These are phyloP conservation scores for Percopsis omiscomaycus DNA, from an alignment of 2,797 vertebrate genomes.

Conservation along the genomic window DNA sequence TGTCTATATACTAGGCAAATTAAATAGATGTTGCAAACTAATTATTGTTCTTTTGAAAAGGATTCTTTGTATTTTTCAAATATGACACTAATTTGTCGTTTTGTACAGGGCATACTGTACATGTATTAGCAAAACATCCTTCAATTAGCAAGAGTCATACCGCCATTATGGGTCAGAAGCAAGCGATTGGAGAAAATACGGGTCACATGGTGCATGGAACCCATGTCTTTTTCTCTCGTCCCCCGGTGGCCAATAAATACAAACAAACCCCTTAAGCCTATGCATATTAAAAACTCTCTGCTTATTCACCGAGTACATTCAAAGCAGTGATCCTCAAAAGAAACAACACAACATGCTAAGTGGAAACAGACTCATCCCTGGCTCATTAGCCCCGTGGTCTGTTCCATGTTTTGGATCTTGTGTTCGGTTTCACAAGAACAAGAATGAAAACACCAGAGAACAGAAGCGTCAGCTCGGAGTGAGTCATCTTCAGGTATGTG, in stretches of 20 bases:
- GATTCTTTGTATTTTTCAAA: too few species aligned
- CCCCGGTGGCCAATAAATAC: too few species aligned
- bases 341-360: slow-evolving; percentile 7
- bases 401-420: slow-evolving; percentile 11
- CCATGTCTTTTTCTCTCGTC: too few species aligned
- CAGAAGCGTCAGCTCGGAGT: slow-evolving; percentile 24
- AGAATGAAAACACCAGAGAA: slow-evolving; percentile 6
- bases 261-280: too few species aligned
- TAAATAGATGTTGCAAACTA: slow-evolving; percentile 11
- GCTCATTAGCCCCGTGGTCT: neutral
- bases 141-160: too few species aligned
- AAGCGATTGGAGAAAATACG: too few species aligned
- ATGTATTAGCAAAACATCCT: too few species aligned
- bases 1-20: slow-evolving; percentile 3
- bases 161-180: too few species aligned
- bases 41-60: too few species aligned
- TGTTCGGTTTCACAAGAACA: slow-evolving; percentile 1
- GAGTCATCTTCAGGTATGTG: slow-evolving; percentile 60
- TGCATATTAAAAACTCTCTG: neutral
- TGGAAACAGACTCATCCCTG: slow-evolving; percentile 5
- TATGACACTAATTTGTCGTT: too few species aligned
- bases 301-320: neutral
- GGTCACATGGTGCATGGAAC: too few species aligned
- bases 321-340: neutral
- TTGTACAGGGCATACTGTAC: too few species aligned